Conservation (phyloP, 2,888 invertebrate species). For the Scelioninae gen. 2 region DNA sequence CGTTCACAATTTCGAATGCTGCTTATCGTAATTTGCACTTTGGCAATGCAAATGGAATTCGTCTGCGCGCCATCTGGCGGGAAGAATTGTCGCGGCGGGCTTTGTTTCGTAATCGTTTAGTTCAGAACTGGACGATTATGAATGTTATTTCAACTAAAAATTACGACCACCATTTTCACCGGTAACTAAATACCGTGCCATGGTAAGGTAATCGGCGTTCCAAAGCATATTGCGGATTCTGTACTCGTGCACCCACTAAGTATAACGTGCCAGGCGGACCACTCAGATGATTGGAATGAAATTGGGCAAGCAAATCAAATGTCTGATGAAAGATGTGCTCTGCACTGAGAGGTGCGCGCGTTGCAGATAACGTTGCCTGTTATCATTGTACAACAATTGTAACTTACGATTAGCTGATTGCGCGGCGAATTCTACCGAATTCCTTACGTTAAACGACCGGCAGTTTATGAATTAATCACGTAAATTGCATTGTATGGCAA, state of each 20-base stretch:
- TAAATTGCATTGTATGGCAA: too few relatives aligned
- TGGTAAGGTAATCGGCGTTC: constrained; percentile 25
- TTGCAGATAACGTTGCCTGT: constrained; percentile 26
- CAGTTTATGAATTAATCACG: too few relatives aligned
- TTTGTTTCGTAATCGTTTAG: too few relatives aligned
- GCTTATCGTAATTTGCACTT: too few relatives aligned
- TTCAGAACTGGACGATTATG: too few relatives aligned
- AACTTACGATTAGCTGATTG: constrained; percentile 25
- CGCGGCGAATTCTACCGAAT: constrained; percentile 21
- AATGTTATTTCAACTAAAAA: background rate
- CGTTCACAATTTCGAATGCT: too few relatives aligned
- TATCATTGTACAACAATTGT: constrained; percentile 24
- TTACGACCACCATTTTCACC: background rate
- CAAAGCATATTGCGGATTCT: constrained; percentile 34
- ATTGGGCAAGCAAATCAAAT: constrained; percentile 66
- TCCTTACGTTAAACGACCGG: too few relatives aligned
- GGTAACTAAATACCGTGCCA: background rate
- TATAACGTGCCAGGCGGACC: constrained; percentile 64
- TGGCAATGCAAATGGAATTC: too few relatives aligned
- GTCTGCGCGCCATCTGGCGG: too few relatives aligned
- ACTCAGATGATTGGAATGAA: constrained; percentile 66
- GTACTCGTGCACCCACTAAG: constrained; percentile 20
- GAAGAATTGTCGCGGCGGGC: too few relatives aligned
- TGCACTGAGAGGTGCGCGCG: constrained; percentile 31
- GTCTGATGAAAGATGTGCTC: constrained; percentile 56